Conservation (phyloP, 2,888 invertebrate species). For the Homarus gammarus region DNA sequence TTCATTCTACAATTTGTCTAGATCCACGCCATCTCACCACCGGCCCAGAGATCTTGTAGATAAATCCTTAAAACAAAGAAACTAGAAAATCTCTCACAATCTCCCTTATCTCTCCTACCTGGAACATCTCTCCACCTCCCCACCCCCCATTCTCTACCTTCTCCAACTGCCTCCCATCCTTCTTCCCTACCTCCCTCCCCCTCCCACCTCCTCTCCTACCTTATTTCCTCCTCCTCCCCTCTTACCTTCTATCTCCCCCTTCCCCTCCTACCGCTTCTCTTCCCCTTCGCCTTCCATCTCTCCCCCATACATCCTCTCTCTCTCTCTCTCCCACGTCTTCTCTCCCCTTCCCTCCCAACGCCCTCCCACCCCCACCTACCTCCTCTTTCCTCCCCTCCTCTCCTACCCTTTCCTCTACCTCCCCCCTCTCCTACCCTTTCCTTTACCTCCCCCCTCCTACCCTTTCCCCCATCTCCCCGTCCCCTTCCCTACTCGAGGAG, state of each 20-base stretch:
- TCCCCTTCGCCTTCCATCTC: not conserved
- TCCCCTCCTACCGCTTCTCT: not conserved
- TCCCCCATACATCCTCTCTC: not conserved
- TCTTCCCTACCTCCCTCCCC: no score
- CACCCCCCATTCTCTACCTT: no score
- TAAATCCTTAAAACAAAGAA: no score
- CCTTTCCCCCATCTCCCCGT: slow-evolving; percentile 4
- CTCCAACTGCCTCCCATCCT: no score
- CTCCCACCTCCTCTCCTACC: no score
- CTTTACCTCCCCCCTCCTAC: no score
- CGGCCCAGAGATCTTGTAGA: no score
- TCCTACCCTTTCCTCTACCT: not conserved
- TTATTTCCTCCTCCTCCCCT: no score
- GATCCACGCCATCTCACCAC: no score
- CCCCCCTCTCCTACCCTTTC: not conserved
- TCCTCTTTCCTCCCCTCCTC: not conserved
- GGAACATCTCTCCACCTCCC: not conserved
- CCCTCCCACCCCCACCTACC: slow-evolving; percentile 8
- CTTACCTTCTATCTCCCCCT: not conserved
- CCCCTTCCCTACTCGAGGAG: not conserved
- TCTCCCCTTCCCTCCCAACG: not conserved
- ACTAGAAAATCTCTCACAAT: slow-evolving; percentile 44
- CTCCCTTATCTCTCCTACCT: slow-evolving; percentile 48
- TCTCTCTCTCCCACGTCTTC: no score
- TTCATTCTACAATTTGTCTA: no score